These are phyloP conservation scores for Zosterops pallidus DNA, from an alignment of 2,113 vertebrate species.

Conservation along the genomic window DNA sequence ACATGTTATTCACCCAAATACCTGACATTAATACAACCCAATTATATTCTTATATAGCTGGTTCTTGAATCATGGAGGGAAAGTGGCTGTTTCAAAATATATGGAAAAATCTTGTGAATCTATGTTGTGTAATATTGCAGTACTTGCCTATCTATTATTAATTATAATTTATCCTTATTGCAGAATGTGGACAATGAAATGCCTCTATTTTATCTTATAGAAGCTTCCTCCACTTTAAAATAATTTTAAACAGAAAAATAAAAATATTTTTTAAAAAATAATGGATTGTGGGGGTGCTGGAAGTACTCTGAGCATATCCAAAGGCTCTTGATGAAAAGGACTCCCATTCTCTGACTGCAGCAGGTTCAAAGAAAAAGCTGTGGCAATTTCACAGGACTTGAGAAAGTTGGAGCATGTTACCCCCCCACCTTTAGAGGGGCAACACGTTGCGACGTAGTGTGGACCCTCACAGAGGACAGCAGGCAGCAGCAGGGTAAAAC, in stretches of 20 bases:
- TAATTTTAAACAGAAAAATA: not conserved
- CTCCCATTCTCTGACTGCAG: not conserved
- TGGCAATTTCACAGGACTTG: not conserved
- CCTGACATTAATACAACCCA: constrained; percentile 23
- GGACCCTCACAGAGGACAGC: too few relatives aligned
- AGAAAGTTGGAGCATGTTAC: not conserved
- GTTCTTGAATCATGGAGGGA: constrained; percentile 44
- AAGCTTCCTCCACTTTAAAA: not conserved
- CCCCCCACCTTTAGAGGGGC: too few relatives aligned
- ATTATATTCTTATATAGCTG: constrained; percentile 23
- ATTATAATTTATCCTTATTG: constrained; percentile 31
- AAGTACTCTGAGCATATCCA: not conserved
- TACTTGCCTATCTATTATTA: not conserved
- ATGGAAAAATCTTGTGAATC: not conserved
- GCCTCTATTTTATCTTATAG: not conserved
- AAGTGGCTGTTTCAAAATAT: constrained; percentile 39
- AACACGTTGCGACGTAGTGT: too few relatives aligned
- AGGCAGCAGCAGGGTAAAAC: too few relatives aligned
- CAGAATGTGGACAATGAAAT: not conserved
- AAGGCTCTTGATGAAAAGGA: not conserved
- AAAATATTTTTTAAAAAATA: not conserved
- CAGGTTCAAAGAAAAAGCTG: not conserved
- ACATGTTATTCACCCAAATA: not conserved
- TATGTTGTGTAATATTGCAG: not conserved
- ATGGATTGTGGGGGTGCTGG: not conserved